Evolutionary conservation across 1,140 invertebrate species (phyloP), one percentile per base, ranked within the genome.

Genomic region (Gryon sp.): DNA sequence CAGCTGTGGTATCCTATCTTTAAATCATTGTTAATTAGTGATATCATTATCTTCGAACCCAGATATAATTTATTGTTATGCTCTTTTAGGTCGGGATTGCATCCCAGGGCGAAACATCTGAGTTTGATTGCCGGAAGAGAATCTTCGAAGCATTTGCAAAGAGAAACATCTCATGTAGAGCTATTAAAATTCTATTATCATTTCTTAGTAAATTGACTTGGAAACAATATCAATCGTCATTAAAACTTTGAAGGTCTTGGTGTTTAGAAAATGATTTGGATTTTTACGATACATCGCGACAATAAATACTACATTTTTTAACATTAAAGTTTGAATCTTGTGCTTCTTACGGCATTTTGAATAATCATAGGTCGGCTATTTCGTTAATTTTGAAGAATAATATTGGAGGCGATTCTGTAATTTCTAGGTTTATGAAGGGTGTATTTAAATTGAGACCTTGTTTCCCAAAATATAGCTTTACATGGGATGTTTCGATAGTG

Each of bases 201-300:
- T 84, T 82, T 8, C 14, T 83, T 5, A 68, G 79, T 0, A 36
- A 78, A 2, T 68, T 41, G 20, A 83, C 83, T 1, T 34, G 76
- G 5, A 79, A 81, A 16, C 83, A 86, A 28, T 84, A 84, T 50
- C 66, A 77, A 15, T 32, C 41, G 0, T 55, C 70, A 7, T 53
- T 80, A 2, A 83, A 79, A 48, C 24, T 43, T 11, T 85, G 81
- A 80, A 78, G 82, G 59, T 4, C 41, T 8, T 86, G 79, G 59
- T 81, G 82, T 57, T 8, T 32, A 7, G 15, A 6, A 14, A 59
- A 78, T 12, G 63, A 57, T 11, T 45, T 79, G 14, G 40, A 36
- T 30, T 76, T 79, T 52, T 38, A 76, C 43, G 48, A 60, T 0
- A 8, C 45, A 34, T n/a, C n/a, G n/a, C n/a, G n/a, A 52, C 41